phyloP scores from a whole-genome alignment of 2,888 invertebrate genomes.

The Scelioninae gen. 2 region DNA sequence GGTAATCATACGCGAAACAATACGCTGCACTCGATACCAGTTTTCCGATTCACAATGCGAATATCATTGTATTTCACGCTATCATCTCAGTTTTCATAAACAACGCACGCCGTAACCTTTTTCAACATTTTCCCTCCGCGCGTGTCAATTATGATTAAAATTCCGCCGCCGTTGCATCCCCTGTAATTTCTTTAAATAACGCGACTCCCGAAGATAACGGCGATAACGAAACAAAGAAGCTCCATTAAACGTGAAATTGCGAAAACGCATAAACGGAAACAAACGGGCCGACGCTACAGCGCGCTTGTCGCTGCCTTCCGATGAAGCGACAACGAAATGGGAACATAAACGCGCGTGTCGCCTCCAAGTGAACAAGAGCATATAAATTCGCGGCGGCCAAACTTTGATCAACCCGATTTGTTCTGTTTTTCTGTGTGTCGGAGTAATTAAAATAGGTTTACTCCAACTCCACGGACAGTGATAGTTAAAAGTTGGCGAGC shows the following conservation, averaged over 20 bases:
- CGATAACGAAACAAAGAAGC: slow-evolving; percentile 16
- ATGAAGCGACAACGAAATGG: slow-evolving; percentile 28
- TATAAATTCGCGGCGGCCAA: slow-evolving; percentile 37
- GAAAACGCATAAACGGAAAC: slow-evolving; percentile 26
- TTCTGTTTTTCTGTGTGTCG: slow-evolving; percentile 22
- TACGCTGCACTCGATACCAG: too few species aligned
- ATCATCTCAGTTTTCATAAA: too few species aligned
- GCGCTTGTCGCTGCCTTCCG: slow-evolving; percentile 4
- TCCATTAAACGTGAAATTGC: slow-evolving; percentile 24
- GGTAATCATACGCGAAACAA: too few species aligned
- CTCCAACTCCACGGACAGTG: slow-evolving; percentile 22
- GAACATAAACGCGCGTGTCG: slow-evolving; percentile 22
- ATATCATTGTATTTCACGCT: too few species aligned
- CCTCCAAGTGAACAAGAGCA: slow-evolving; percentile 33
- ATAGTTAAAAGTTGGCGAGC: slow-evolving; percentile 46
- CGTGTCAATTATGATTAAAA: too few species aligned
- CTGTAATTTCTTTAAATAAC: slow-evolving; percentile 2
- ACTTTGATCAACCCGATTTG: slow-evolving; percentile 53
- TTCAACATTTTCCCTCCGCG: too few species aligned
- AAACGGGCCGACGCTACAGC: not conserved
- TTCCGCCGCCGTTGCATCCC: not conserved
- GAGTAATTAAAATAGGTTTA: slow-evolving; percentile 54
- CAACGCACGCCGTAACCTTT: too few species aligned
- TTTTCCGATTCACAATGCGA: too few species aligned
- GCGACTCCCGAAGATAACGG: not conserved